Evolutionary conservation across 2,797 vertebrate genomes (phyloP).

Genomic region (Acrossocheilus wenchowensis): DNA sequence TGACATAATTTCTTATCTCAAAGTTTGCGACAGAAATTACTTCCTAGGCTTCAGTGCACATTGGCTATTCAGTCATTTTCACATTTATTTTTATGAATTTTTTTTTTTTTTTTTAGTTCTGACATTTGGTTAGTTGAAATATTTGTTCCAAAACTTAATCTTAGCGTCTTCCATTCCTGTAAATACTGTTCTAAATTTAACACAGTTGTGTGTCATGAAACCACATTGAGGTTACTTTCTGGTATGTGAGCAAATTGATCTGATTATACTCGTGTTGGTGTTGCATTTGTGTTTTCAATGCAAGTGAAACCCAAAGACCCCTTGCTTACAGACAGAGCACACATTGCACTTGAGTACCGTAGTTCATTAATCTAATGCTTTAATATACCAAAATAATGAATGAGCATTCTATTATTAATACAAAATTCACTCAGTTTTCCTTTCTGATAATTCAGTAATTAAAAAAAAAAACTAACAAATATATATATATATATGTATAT

Average conservation of each 20-base stretch:
- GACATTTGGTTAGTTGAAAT: neutral
- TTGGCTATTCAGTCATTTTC: neutral
- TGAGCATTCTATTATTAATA: neutral
- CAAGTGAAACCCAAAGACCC: neutral
- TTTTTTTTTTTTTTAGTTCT: neutral
- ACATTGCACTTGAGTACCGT: neutral
- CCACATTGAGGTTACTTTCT: neutral
- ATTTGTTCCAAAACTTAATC: neutral
- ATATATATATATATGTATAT: too few relatives aligned
- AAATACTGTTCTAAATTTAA: neutral
- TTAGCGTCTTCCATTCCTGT: neutral
- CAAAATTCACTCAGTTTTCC: too few relatives aligned
- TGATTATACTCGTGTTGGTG: neutral
- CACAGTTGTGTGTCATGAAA: constrained; percentile 4
- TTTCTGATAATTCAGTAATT: neutral
- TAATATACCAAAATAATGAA: neutral
- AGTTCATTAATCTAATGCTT: neutral
- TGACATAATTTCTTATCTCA: neutral
- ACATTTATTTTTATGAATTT: neutral
- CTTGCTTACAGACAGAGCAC: neutral
- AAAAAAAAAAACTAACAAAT: too few relatives aligned
- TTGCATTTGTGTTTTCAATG: neutral
- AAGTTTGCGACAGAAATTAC: neutral
- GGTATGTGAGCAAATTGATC: neutral
- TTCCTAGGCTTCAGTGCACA: neutral